These are phyloP conservation scores for Lepidothrix coronata DNA, from an alignment of 2,113 vertebrate genomes.

Conservation along the genomic window DNA sequence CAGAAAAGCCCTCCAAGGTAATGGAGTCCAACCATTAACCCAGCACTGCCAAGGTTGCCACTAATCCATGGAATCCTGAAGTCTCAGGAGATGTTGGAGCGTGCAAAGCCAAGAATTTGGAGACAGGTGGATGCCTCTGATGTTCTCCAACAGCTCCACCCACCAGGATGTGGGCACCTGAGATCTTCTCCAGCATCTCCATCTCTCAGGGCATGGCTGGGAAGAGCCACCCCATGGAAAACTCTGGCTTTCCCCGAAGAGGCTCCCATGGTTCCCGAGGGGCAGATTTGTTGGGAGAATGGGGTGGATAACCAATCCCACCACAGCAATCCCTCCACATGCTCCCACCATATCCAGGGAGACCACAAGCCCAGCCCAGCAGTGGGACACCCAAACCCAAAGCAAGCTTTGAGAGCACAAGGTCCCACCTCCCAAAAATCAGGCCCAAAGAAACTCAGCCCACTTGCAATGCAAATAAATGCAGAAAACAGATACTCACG, in stretches of 20 bases:
- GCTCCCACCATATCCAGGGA: rapidly evolving
- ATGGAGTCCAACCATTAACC: background rate
- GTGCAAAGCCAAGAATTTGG: background rate
- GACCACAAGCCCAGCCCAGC: background rate
- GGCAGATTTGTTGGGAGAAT: rapidly evolving
- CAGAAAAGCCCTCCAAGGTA: background rate
- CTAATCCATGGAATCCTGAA: background rate
- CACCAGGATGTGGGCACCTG: background rate
- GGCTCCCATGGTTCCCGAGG: background rate
- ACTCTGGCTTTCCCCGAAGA: background rate
- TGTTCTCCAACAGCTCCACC: background rate
- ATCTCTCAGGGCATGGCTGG: rapidly evolving
- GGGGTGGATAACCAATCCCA: background rate
- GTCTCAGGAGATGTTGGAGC: rapidly evolving
- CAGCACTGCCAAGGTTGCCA: background rate
- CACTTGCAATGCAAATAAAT: background rate
- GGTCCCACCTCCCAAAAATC: background rate
- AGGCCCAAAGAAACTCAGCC: background rate
- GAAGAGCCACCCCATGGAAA: background rate
- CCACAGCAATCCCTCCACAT: background rate
- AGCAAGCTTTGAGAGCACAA: background rate
- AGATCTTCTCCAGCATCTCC: background rate
- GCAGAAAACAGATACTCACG: background rate
- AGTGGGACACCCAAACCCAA: background rate
- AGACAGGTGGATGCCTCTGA: rapidly evolving